Base-by-base conservation (phyloP, 2,113 vertebrate species). In the Phaetusa simplex region DNA sequence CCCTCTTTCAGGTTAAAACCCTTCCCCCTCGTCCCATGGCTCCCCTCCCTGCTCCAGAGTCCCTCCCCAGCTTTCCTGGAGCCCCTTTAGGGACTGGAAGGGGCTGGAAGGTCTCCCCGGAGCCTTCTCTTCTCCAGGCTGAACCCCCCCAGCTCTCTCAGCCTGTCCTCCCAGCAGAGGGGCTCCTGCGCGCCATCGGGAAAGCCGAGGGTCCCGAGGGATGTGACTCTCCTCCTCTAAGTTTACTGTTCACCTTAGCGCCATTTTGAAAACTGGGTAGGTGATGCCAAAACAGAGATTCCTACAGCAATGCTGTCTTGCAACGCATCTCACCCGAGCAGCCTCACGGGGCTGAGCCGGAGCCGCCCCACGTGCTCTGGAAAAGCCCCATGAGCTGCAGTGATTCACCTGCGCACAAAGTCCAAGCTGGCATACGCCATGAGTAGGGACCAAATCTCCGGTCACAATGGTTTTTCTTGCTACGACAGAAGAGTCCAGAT, bases 181-280 rank as follows among this genome's bases (percentile, higher is more conserved):
- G 62, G 17, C 26, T 64, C 38, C 26, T 42, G 19, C 0, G 1
- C 12, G 3, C 58, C 4, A 0, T 1, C 0, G 0, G 20, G 27
- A 22, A 8, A 42, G 29, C 14, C 0, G 0, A 13, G 47, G 8
- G 4, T 32, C 32, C 52, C 2, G 0, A 5, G 61, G 43, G 30
- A 2, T 2, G 42, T 2, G 26, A 30, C 29, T 34, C 14, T 40
- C 29, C 23, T 40, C 15, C 2, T 9, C 5, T 2, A 5, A 26
- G 16, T 8, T 16, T 16, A 14, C 11, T 36, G 55, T 5, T 66
- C 12, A 4, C 8, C 42, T 38, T 11, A 24, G 27, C 11, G 3
- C 11, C 3, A 0, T 30, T 34, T 5, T 7, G 47, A 6, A 14
- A 76, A 14, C 1, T 1, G 10, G 27, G n/a, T 5, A 22, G 19